Percentiles rank a stretch among this genome's conserved stretches.
phyloP scores from a whole-genome alignment of 2,797 vertebrate species.

The Selene dorsalis region DNA sequence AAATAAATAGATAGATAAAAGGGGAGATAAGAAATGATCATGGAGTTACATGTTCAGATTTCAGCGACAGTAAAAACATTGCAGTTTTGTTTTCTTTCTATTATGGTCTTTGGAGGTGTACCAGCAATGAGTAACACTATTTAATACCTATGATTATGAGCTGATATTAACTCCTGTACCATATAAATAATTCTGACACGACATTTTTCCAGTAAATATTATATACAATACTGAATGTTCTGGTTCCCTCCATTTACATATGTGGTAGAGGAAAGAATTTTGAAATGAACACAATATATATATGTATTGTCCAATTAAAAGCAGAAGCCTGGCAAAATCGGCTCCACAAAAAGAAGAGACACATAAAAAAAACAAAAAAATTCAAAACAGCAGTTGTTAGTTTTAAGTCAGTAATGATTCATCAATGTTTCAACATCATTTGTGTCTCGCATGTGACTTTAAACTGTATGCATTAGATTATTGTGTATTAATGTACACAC shows the following conservation, averaged over 20 bases:
- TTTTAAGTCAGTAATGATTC: too few relatives aligned
- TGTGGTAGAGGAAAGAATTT: background rate
- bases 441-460: too few relatives aligned
- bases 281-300: background rate
- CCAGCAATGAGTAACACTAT: background rate
- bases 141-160: background rate
- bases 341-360: background rate
- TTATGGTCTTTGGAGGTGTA: background rate
- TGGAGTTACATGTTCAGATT: too few relatives aligned
- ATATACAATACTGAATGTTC: background rate
- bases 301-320: background rate
- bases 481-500: too few relatives aligned
- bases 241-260: background rate
- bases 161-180: background rate
- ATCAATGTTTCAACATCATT: too few relatives aligned
- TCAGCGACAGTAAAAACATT: background rate
- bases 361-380: background rate
- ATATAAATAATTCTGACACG: background rate
- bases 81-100: too few relatives aligned
- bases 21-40: background rate
- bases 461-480: too few relatives aligned
- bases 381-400: too few relatives aligned
- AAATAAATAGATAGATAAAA: background rate
- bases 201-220: background rate
- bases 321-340: background rate